Conservation (phyloP, 2,888 invertebrate genomes). For the Torymus tubicola region DNA sequence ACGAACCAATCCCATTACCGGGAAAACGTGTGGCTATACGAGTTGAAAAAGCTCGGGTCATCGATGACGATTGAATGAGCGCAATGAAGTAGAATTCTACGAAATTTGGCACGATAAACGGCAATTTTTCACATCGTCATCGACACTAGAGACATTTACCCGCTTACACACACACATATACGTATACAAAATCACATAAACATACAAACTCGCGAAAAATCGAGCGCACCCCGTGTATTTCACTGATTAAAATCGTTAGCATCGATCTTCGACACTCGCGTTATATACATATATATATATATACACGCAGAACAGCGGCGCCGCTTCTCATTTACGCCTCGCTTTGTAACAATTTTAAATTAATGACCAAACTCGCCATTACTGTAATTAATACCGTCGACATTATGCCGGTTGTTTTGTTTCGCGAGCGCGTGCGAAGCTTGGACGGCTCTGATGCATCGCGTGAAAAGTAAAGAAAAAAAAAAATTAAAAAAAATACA, state of each 20-base stretch:
- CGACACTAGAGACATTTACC: background rate
- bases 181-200: too few species aligned
- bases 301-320: slow-evolving; percentile 47
- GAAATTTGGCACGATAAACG: slow-evolving; percentile 20
- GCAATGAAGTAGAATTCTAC: slow-evolving; percentile 1
- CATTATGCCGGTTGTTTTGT: slow-evolving; percentile 66
- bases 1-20: background rate
- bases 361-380: slow-evolving; percentile 71
- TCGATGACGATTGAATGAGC: background rate
- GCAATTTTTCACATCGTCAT: slow-evolving; percentile 25
- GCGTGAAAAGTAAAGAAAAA: background rate
- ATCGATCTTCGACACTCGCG: slow-evolving; percentile 65
- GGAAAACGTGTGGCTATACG: too few species aligned
- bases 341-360: slow-evolving; percentile 67
- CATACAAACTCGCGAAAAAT: slow-evolving; percentile 36
- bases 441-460: slow-evolving; percentile 30
- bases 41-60: too few species aligned
- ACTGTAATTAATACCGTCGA: slow-evolving; percentile 69
- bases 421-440: slow-evolving; percentile 26
- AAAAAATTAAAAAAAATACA: background rate
- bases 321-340: slow-evolving; percentile 68
- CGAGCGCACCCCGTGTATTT: slow-evolving; percentile 59
- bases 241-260: slow-evolving; percentile 69
- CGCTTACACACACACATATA: too few species aligned
- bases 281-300: slow-evolving; percentile 50